phyloP scores from a whole-genome alignment of 2,797 vertebrate species.

The Melanogrammus aeglefinus region DNA sequence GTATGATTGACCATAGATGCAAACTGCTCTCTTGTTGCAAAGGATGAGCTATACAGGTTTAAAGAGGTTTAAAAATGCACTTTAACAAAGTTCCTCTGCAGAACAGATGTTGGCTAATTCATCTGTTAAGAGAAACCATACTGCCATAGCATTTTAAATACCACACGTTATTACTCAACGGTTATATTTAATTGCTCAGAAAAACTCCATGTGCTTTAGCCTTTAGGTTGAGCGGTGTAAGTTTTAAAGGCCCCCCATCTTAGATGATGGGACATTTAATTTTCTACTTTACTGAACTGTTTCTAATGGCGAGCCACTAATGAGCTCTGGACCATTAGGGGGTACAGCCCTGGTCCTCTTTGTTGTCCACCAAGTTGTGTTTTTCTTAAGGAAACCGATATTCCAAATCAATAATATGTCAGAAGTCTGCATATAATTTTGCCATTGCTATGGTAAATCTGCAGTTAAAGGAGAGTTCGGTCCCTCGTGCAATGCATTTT shows the following conservation, averaged over 20 bases:
- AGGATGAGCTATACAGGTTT: conserved; percentile 29
- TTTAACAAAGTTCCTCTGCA: conserved; percentile 53
- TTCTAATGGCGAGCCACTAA: conserved; percentile 66
- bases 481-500: conserved; percentile 18
- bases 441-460: background rate
- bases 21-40: conserved; percentile 33
- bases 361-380: conserved; percentile 35
- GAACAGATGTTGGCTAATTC: conserved; percentile 74
- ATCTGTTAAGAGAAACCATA: conserved; percentile 69
- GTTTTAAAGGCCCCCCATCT: background rate
- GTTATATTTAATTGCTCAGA: conserved; percentile 65
- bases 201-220: conserved; percentile 66
- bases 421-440: background rate
- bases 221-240: conserved; percentile 68
- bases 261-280: conserved; percentile 51
- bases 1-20: background rate
- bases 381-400: background rate
- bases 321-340: conserved; percentile 51
- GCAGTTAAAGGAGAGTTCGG: conserved; percentile 20
- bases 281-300: conserved; percentile 67
- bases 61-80: conserved; percentile 40
- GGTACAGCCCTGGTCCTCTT: conserved; percentile 33
- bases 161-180: conserved; percentile 54
- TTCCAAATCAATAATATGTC: background rate
- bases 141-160: conserved; percentile 64